Conservation (phyloP, 2,113 vertebrate species). For the Rhabdomys dilectus region DNA sequence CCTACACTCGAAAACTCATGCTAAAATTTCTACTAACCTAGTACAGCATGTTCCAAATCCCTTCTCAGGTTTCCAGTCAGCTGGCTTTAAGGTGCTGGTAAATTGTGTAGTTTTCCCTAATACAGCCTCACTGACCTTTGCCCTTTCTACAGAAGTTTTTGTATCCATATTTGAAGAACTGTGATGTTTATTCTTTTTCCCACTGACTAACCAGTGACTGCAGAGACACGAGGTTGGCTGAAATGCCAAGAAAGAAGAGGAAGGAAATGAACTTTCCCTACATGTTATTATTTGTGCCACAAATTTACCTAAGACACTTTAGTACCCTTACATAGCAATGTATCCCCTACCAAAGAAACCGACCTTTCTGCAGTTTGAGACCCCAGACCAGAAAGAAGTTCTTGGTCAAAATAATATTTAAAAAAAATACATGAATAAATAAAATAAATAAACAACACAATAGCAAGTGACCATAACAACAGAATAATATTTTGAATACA, state of each 20-base stretch:
- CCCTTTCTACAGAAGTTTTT: conserved; percentile 33
- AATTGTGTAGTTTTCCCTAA: conserved; percentile 43
- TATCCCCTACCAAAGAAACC: neutral
- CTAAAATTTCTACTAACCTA: neutral
- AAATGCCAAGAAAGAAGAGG: neutral
- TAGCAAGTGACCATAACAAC: neutral
- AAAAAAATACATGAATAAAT: neutral
- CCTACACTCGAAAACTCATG: neutral
- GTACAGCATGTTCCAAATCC: neutral
- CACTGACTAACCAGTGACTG: neutral
- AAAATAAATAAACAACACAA: neutral
- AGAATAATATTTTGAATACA: neutral
- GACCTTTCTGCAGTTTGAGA: neutral
- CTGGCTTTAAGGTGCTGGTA: neutral
- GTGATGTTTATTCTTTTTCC: conserved; percentile 5
- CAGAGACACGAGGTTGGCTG: neutral
- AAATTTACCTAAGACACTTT: neutral
- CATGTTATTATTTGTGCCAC: neutral
- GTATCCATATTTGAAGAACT: conserved; percentile 35
- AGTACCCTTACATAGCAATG: neutral
- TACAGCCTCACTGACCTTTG: neutral
- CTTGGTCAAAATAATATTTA: neutral
- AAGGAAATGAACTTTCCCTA: neutral
- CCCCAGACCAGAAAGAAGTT: neutral
- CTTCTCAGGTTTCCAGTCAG: conserved; percentile 1